Evolutionary conservation across 1,140 invertebrate genomes (phyloP), one percentile per base, ranked within the genome.

Genomic region (Sinella curviseta): DNA sequence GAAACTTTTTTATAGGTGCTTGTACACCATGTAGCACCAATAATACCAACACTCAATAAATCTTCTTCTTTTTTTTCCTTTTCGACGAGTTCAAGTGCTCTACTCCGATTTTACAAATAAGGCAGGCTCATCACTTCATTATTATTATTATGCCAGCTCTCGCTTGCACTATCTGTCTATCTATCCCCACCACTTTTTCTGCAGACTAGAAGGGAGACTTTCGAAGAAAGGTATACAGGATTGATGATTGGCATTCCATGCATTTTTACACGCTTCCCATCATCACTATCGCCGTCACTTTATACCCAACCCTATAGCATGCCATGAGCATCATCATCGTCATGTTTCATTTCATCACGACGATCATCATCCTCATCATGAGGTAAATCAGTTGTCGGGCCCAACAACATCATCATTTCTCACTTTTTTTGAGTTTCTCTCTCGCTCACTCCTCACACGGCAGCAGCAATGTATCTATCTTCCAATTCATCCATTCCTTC

Each of bases 251-350:
- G n/a, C 8, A 70, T 70, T 70, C 65, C 65, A 70, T 33, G 31
- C 65, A 70, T 70, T 70, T 70, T 70, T 70, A 70, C 65, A 33
- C 28, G 31, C 26, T n/a, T 65, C 26, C 57, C 26, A 65, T 65
- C 26, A 65, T 17, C 26, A 65, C 26, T 26, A 65, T 26, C 57
- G 4, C 4, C 14, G 24, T 17, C 24, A 16, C 57, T 26, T n/a
- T 65, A 4, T n/a, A 8, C 24, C 8, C 20, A 8, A 48, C 24
- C 16, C 8, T 65, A 26, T 26, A 12, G 14, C 57, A 4, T n/a
- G 14, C 26, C 3, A 26, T 26, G 14, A 65, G 14, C 26, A 26
- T 26, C 16, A 17, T 65, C 24, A 65, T 65, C 57, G 24, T 60
- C 55, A 60, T 60, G 55, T 24, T 17, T 60, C 55, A 60, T 60